Evolutionary conservation across 2,113 vertebrate species (phyloP), one percentile per base, ranked within the genome.

Genomic region (Arvicanthis niloticus): DNA sequence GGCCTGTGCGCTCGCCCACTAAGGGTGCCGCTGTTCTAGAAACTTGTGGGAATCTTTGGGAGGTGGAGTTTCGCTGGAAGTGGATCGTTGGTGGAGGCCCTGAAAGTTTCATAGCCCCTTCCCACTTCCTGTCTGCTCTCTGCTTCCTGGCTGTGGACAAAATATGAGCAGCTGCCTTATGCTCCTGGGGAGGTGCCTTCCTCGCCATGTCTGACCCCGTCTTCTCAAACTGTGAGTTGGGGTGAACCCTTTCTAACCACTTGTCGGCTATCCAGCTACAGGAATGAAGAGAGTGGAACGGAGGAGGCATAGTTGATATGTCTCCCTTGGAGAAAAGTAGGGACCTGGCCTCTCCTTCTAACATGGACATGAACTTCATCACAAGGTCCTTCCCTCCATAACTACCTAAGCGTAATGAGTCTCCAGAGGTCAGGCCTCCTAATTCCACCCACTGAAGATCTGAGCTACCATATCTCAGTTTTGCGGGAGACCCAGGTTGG

Each of bases 351-450:
- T 51, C 45, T 80, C 89, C 45, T 60, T 89, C 10, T 76, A 70
- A 24, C 11, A 31, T 62, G 70, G 45, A 37, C 53, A 40, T 45
- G 40, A 37, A 92, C 22, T 45, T 37, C 26, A 45, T 89, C 75
- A 21, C 0, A 3, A 58, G 72, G 0, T 1, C 1, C 21, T 80
- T n/a, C 13, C 6, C 7, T 24, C 45, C 3, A 2, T 12, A 13
- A 68, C 11, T 45, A 42, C 75, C 8, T 58, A 72, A 94, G 37
- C 51, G 11, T 24, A 53, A 24, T 13, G 19, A 72, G 3, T 58
- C 60, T 58, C 22, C 73, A 29, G 24, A 91, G n/a, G 60, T 9
- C n/a, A 51, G 58, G 40, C 10, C 60, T 81, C 29, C 62, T 22
- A n/a, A 87, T 4, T 5, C 11, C 21, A 40, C 16, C 31, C 2